These are phyloP conservation scores for Melieria crassipennis DNA, from an alignment of 2,888 invertebrate genomes.

Conservation along the genomic window DNA sequence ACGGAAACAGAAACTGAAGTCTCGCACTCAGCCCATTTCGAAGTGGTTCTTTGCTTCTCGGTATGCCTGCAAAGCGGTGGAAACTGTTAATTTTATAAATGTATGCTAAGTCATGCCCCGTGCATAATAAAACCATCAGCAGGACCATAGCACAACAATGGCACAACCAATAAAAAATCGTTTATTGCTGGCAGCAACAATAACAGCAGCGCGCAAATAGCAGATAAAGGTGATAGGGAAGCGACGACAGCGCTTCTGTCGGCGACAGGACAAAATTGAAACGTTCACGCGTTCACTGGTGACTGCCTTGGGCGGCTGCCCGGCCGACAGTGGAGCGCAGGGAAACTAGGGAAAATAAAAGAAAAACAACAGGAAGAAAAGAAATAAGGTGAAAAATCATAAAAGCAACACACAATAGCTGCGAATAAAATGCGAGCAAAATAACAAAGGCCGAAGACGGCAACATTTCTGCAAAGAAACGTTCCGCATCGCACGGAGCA, in stretches of 20 bases:
- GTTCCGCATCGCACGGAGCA: neutral
- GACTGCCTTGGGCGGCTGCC: neutral
- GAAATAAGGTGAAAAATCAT: slow-evolving; percentile 19
- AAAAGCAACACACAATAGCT: slow-evolving; percentile 7
- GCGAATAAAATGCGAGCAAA: slow-evolving; percentile 4
- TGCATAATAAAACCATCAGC: slow-evolving; percentile 36
- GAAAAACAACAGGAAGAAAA: neutral
- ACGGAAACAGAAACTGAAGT: neutral
- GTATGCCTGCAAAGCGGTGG: neutral
- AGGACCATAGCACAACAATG: slow-evolving; percentile 32
- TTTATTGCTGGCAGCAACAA: slow-evolving; percentile 32
- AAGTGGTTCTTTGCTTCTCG: too few species aligned
- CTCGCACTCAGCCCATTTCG: too few species aligned
- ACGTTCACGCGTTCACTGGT: slow-evolving; percentile 11
- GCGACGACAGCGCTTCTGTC: neutral
- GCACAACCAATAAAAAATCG: slow-evolving; percentile 36
- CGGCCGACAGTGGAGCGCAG: neutral
- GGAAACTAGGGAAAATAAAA: neutral
- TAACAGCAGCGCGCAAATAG: slow-evolving; percentile 1
- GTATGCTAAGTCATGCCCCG: slow-evolving; percentile 29
- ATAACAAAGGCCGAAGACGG: neutral
- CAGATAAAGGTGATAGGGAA: neutral
- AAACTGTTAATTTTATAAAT: slow-evolving; percentile 29
- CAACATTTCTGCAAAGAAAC: slow-evolving; percentile 13
- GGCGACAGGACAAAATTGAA: slow-evolving; percentile 23